These are phyloP conservation scores for Teleogryllus oceanicus DNA, from an alignment of 2,888 invertebrate genomes.

Conservation along the genomic window DNA sequence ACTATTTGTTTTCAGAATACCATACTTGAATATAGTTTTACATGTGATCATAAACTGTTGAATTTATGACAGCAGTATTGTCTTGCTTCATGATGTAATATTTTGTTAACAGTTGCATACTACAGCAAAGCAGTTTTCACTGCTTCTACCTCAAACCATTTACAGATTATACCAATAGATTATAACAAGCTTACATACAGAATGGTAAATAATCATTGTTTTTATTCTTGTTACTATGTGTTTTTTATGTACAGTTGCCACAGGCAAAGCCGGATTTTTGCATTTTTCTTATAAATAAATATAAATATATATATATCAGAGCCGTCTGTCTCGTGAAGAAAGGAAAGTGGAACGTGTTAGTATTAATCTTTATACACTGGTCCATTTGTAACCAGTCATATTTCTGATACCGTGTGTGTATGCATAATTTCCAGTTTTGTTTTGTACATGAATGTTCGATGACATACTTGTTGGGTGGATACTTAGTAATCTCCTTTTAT, in stretches of 20 bases:
- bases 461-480: background rate
- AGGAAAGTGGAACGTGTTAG: constrained; percentile 18
- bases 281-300: constrained; percentile 18
- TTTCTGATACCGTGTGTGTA: constrained; percentile 5
- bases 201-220: constrained; percentile 19
- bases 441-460: background rate
- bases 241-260: constrained; percentile 20
- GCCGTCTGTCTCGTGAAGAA: constrained; percentile 10
- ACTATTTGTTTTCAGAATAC: background rate
- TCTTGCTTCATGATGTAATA: constrained; percentile 12
- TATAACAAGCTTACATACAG: constrained; percentile 23
- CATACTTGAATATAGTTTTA: constrained; percentile 5
- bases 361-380: constrained; percentile 2
- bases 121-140: constrained; percentile 22
- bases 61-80: constrained; percentile 7
- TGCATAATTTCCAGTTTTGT: background rate
- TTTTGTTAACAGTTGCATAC: constrained; percentile 23
- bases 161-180: constrained; percentile 26
- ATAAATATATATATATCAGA: constrained; percentile 7
- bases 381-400: background rate
- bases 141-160: constrained; percentile 25
- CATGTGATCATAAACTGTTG: background rate
- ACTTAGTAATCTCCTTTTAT: background rate
- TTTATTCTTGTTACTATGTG: constrained; percentile 24
- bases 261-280: constrained; percentile 18